Base-by-base conservation (phyloP, 64 coral and sea anemone genomes). In the Montipora foliosa region DNA sequence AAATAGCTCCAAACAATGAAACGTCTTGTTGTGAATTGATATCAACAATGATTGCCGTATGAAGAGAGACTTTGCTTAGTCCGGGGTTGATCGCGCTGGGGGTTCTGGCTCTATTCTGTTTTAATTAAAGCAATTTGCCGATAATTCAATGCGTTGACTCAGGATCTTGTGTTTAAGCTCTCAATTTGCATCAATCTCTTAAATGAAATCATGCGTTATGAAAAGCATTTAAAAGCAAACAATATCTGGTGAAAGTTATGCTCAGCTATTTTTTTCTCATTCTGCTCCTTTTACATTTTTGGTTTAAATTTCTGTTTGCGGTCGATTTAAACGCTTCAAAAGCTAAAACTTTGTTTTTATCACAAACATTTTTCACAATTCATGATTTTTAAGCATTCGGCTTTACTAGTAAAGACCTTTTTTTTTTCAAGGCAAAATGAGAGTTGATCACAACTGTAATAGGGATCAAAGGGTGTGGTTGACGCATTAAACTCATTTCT, bases 1-100 rank as follows among this genome's bases (percentile, higher is more conserved):
- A 64, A 86, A 86, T 86, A 22, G 55, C 44, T 71, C 6, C 64
- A 86, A 72, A 72, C 82, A 86, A 86, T 71, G 21, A 86, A 86
- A 71, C 62, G 66, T 10, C 68, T 1, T 86, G 82, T 14, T 71
- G 82, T 72, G 47, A 72, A 72, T 86, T 50, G 68, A n/a, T 49
- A 72, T 5, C 67, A 44, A 86, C 14, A 86, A 86, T 8, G 67
- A 86, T 76, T 45, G 46, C 13, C 11, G 14, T 11, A 37, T 13
- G 8, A 45, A 15, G 46, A 71, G 9, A 50, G 19, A 71, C 53
- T 11, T 57, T 11, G 53, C 6, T 57, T 11, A 5, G 52, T 9
- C 6, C n/a, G 14, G 64, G 25, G 45, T 86, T 50, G 7, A 68
- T 21, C 66, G 45, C 82, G 16, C 66, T 20, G 82, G 59, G 82